These are phyloP conservation scores for Psilopsiagon aurifrons DNA, from an alignment of 2,113 vertebrate species.

Conservation along the genomic window DNA sequence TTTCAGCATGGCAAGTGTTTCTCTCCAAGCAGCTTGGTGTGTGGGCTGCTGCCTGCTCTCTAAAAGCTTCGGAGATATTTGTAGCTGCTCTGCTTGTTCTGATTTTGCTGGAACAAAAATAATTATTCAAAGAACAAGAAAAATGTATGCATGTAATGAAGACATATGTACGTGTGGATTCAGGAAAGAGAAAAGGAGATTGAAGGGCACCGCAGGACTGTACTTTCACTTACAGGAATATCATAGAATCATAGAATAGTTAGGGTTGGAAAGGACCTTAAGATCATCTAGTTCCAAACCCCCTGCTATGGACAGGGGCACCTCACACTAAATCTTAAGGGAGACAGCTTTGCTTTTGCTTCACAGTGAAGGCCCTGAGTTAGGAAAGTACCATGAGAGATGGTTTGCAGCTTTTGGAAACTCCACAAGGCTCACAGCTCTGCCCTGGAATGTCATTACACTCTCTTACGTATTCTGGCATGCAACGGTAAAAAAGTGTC, in stretches of 20 bases:
- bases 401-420: neutral
- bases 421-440: neutral
- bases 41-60: conserved; percentile 60
- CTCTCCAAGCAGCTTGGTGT: conserved; percentile 36
- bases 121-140: conserved; percentile 12
- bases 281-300: too few relatives aligned
- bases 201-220: neutral
- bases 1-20: conserved; percentile 50
- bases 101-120: conserved; percentile 55
- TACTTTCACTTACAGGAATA: neutral
- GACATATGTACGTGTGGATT: neutral
- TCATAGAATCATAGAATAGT: too few relatives aligned
- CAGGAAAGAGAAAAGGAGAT: neutral
- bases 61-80: conserved; percentile 64
- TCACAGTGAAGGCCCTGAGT: neutral
- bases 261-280: too few relatives aligned
- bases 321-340: neutral
- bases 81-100: conserved; percentile 54
- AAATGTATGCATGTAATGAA: accelerated
- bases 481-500: neutral
- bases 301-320: too few relatives aligned
- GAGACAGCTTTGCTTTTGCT: neutral
- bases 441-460: neutral
- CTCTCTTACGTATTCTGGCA: neutral
- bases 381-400: neutral